Percentiles rank a stretch among this genome's conserved stretches.
Conservation (phyloP, 2,797 vertebrate species). For the Stomatorhinus walkeri region DNA sequence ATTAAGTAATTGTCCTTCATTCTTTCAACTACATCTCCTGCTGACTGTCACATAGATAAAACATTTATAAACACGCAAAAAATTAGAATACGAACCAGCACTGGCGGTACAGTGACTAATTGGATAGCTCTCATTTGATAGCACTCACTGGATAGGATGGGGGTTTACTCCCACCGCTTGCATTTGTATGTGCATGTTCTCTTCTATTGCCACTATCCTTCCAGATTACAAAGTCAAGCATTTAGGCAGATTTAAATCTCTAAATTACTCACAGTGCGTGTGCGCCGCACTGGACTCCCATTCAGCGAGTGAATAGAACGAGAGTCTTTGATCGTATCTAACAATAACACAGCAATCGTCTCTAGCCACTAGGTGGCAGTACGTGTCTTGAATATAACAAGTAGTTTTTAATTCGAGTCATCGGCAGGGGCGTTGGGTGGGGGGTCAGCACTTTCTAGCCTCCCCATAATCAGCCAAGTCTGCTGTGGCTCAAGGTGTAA, state of each 20-base stretch:
- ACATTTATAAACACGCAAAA: not conserved
- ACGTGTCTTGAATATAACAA: not conserved
- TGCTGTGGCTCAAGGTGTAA: not conserved
- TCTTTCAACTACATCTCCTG: not conserved
- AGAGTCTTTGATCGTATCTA: not conserved
- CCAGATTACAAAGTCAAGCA: not conserved
- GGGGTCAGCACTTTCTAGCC: not conserved
- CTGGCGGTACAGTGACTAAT: not conserved
- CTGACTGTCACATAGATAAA: not conserved
- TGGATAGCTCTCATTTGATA: not conserved
- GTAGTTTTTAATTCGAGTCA: not conserved
- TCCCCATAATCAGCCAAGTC: not conserved
- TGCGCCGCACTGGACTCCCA: not conserved
- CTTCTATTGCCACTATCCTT: not conserved
- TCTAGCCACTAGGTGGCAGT: not conserved
- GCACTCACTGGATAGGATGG: not conserved
- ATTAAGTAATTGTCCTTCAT: not conserved
- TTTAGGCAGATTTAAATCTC: not conserved
- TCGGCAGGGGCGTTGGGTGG: not conserved
- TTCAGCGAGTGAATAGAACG: not conserved
- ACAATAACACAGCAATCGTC: not conserved
- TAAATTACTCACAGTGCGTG: not conserved
- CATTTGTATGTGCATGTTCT: not conserved
- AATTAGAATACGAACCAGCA: not conserved
- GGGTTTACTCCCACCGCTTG: not conserved